Evolutionary conservation across 2,888 invertebrate species (phyloP), one percentile per base, ranked within the genome.

Genomic region (Platycheirus albimanus): DNA sequence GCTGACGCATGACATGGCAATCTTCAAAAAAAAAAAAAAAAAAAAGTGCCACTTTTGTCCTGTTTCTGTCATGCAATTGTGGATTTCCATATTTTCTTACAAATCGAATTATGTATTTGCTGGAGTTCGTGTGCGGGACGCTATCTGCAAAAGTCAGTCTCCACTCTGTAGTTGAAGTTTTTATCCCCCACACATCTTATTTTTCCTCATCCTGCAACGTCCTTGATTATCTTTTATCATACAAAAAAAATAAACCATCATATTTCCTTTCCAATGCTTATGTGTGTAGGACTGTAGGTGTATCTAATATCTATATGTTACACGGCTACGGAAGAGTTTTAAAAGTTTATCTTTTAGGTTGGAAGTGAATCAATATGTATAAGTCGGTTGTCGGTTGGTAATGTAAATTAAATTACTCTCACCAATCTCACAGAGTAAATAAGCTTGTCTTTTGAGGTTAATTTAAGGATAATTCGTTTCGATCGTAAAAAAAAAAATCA

Each of bases 351-450:
- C 56, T 77, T 64, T 4, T 5, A 41, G 54, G 47, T 41, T 71
- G 38, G 64, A 77, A 64, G 7, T 33, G 30, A 33, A 33, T 33
- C 30, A 33, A 33, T 33, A 8, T 33, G 5, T 4, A 24, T 24
- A 24, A 4, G n/a, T n/a, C n/a, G n/a, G n/a, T 24, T 4, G 7
- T 77, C 56, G 64, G 70, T 77, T 49, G 70, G 70, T 70, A 77
- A 77, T 71, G 70, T 56, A 77, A 77, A 77, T 77, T 77, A 77
- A 64, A 77, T 77, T 77, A 77, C 77, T 41, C 64, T 30, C 24
- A 6, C 6, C 5, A 3, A 33, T 3, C 30, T 7, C 8, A 47
- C 19, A 24, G 15, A 33, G 10, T 11, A 19, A 8, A n/a, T n/a
- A n/a, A 8, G 19, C 19, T 30, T 36, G 51, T 11, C n/a, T 30